Conservation (phyloP, 2,113 vertebrate genomes). For the Microtus richardsoni region DNA sequence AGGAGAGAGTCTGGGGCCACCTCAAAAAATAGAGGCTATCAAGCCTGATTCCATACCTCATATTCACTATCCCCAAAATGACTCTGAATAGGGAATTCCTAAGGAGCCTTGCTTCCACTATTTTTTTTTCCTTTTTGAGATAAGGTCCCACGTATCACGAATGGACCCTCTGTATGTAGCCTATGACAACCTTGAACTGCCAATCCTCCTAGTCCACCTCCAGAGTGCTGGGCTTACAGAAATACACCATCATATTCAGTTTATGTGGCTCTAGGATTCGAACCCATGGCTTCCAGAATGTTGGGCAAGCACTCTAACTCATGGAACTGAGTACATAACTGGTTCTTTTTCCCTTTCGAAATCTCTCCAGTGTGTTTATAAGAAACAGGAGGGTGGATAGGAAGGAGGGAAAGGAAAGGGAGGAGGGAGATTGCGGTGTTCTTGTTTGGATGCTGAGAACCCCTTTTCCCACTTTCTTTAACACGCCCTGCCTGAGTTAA, state of each 20-base stretch:
- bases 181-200: not conserved
- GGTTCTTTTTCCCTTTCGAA: not conserved
- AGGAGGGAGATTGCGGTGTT: not conserved
- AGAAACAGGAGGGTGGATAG: not conserved
- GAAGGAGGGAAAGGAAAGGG: no score
- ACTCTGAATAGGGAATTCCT: not conserved
- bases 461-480: not conserved
- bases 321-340: not conserved
- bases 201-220: not conserved
- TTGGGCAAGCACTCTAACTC: not conserved
- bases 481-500: not conserved
- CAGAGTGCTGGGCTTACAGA: not conserved
- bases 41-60: not conserved
- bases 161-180: not conserved
- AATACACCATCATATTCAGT: not conserved
- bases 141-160: not conserved
- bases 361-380: not conserved
- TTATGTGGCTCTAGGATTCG: not conserved
- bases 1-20: not conserved
- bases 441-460: not conserved
- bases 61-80: not conserved
- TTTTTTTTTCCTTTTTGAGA: not conserved
- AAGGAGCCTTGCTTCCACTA: not conserved
- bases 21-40: no score
- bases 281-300: not conserved